phyloP scores from a whole-genome alignment of 2,888 invertebrate species.

The Linyphia triangularis region DNA sequence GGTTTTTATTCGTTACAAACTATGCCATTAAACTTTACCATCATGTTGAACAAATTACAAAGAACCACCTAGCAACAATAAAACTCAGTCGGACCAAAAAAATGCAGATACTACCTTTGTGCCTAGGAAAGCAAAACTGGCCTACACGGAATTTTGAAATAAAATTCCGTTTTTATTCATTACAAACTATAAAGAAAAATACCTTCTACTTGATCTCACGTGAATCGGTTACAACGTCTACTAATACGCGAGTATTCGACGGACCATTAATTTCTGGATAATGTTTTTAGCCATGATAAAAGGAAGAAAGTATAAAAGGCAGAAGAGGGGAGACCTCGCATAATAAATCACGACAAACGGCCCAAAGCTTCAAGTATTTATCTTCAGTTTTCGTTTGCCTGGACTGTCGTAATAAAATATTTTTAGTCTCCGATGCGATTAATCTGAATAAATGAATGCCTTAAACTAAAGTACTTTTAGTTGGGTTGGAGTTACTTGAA shows the following conservation, averaged over 20 bases:
- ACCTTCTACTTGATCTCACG: neutral
- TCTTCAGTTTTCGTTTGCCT: neutral
- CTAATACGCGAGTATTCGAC: neutral
- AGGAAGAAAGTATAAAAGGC: neutral
- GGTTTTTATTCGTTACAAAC: no score
- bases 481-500: no score
- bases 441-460: neutral
- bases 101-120: no score
- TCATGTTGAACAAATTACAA: no score
- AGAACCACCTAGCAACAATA: no score
- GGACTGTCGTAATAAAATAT: neutral
- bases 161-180: neutral
- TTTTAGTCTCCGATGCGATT: neutral
- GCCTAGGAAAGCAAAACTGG: no score
- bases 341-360: neutral
- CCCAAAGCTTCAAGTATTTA: neutral
- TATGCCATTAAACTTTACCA: no score
- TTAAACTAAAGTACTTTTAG: no score
- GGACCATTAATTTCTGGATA: neutral
- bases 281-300: constrained; percentile 1
- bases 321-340: neutral
- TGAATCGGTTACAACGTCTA: neutral
- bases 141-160: no score
- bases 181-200: neutral
- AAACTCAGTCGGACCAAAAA: no score